Evolutionary conservation across 2,113 vertebrate genomes (phyloP), one percentile per base, ranked within the genome.

Genomic region (Chlamydotis undulata): DNA sequence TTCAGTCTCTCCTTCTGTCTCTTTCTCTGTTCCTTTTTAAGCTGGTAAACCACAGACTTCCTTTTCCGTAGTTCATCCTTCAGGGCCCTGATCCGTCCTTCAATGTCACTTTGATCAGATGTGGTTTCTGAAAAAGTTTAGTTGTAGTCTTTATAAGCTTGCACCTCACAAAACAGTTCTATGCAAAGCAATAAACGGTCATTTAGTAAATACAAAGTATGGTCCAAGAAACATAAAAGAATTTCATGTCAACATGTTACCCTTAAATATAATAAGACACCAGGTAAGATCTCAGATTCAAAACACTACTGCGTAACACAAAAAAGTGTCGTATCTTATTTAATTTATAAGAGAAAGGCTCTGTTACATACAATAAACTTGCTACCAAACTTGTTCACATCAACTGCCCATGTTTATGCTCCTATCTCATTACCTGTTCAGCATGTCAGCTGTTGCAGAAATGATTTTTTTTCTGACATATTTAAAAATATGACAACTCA

Each of bases 11-110:
- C 99, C 94, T 99, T 99, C 21, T 99, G 97, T 45, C 99, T 98
- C 96, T 99, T 99, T 45, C 98, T 99, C 97, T 99, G 99, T 91
- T 99, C 99, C 94, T 98, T 99, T 96, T 99, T 99, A 93, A 99
- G 96, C 92, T 99, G 99, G 87, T 98, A 98, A 87, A 99, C 99
- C 92, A 99, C 98, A 29, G 98, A 98, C 91, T 99, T 99, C 65
- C 99, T 98, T 78, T 99, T 99, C 47, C 98, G 97, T 21, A 99
- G 98, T 71, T 99, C 99, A 84, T 99, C 99, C 96, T 99, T 99
- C 78, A 99, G 97, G 75, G 99, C 99, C 73, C 97, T 98, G 96
- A 99, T 99, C 61, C 99, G 98, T 88, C 98, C 98, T 98, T 99
- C 99, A 24, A 99, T 99, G 92, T 99, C 99, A 90, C 99, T 99